These are phyloP conservation scores for Chelonia mydas DNA, from an alignment of 2,797 vertebrate genomes.

Conservation along the genomic window DNA sequence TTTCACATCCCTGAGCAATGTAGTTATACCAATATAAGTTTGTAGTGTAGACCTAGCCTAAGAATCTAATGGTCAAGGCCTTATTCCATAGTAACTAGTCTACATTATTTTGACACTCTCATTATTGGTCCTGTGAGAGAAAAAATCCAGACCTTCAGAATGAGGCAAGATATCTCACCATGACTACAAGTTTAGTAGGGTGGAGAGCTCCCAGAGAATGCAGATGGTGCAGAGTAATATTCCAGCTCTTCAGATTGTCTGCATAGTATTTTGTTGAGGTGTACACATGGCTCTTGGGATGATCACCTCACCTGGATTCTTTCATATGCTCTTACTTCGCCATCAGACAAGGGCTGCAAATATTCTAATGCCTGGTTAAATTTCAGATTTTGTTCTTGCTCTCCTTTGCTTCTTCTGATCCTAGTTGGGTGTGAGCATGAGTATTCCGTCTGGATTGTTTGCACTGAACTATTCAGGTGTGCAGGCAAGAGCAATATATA, in stretches of 20 bases:
- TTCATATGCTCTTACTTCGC: neutral
- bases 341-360: neutral
- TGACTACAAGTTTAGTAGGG: neutral
- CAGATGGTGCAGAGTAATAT: neutral
- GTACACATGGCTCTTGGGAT: neutral
- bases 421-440: neutral
- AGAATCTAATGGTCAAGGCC: neutral
- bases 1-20: no score
- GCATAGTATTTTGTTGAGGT: neutral
- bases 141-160: neutral
- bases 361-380: neutral
- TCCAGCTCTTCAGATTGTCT: neutral
- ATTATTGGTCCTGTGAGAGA: neutral
- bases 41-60: neutral
- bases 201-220: neutral
- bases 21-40: no score
- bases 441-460: neutral
- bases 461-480: neutral
- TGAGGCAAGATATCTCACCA: neutral
- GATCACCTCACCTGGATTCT: neutral
- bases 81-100: neutral
- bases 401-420: neutral
- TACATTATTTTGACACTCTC: neutral
- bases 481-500: neutral
- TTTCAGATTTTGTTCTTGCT: neutral